Evolutionary conservation across 2,113 vertebrate species (phyloP).

Genomic region (Phocoena sinus): DNA sequence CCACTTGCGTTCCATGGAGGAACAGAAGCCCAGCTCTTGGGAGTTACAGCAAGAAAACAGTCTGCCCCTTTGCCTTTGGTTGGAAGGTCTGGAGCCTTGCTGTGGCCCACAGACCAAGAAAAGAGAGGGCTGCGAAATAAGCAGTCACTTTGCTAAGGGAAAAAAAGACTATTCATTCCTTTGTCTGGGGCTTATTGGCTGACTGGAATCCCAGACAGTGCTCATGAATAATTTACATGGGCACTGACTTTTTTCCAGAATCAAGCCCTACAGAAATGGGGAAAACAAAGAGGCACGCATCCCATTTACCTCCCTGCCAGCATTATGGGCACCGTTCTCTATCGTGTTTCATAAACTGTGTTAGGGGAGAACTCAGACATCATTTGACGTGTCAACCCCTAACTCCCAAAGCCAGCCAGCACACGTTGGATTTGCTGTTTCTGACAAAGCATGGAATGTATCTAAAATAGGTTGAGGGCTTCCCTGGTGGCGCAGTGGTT

Average conservation of each 20-base stretch:
- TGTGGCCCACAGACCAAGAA: not conserved
- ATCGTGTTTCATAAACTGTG: not conserved
- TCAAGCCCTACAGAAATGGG: not conserved
- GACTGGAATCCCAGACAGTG: not conserved
- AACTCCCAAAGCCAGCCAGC: not conserved
- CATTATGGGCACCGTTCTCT: not conserved
- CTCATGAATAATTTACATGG: constrained; percentile 25
- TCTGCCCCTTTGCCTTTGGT: not conserved
- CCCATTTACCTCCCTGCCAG: not conserved
- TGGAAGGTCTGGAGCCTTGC: not conserved
- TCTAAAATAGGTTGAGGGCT: not conserved
- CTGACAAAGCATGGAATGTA: not conserved
- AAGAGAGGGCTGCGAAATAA: not conserved
- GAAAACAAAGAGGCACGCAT: not conserved
- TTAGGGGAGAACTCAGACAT: not conserved
- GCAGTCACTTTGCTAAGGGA: not conserved
- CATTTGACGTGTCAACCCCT: not conserved
- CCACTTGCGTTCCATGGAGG: not conserved
- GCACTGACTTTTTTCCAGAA: not conserved
- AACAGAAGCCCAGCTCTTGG: not conserved
- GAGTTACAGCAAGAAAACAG: not conserved
- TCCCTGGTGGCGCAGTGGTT: no score
- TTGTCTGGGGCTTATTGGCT: not conserved
- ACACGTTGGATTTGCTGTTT: not conserved
- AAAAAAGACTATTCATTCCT: not conserved